Evolutionary conservation across 2,888 invertebrate species (phyloP), one percentile per base, ranked within the genome.

Genomic region (Bellardia pandia): DNA sequence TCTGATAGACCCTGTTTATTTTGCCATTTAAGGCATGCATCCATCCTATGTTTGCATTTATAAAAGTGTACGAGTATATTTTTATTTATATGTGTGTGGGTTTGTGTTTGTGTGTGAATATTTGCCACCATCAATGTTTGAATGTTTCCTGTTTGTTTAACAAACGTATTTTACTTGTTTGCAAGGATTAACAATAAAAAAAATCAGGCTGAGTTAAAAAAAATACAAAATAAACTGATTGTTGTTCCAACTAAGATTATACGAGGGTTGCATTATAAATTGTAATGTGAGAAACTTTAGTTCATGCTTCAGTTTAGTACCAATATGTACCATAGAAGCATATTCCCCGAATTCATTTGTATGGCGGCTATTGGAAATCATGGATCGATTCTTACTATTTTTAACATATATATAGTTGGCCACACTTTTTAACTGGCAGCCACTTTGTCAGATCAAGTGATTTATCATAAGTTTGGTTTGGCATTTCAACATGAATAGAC

Each of bases 141-240:
- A 87, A 86, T 88, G 84, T 89, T 88, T 88, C 86, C 86, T 89
- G 88, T 89, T 88, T 89, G 88, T 88, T 86, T 86, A 89, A 89
- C 89, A 89, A 82, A 88, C 86, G 89, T 88, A 89, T 89, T 89
- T 86, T 88, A 71, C 86, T 89, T 89, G 89, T 89, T 89, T 89
- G 89, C 89, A 88, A 89, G 89, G 89, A 89, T 90, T 89, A 89
- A 87, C 89, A 89, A 85, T 75, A 87, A 53, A 77, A 78, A 66
- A 58, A 79, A 51, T 62, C 30, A n/a, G 62, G 30, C 42, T 53
- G 77, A 78, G 13, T 37, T 56, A 42, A 45, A 68, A 64, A 23
- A 74, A 42, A 14, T 58, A 23, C 53, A 45, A 71, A 76, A 74
- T 66, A 83, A 64, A 71, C 53, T 75, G n/a, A 69, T 69, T 85